Evolutionary conservation across 1,140 invertebrate genomes (phyloP), one percentile per base, ranked within the genome.

Genomic region (Belonocnema kinseyi): DNA sequence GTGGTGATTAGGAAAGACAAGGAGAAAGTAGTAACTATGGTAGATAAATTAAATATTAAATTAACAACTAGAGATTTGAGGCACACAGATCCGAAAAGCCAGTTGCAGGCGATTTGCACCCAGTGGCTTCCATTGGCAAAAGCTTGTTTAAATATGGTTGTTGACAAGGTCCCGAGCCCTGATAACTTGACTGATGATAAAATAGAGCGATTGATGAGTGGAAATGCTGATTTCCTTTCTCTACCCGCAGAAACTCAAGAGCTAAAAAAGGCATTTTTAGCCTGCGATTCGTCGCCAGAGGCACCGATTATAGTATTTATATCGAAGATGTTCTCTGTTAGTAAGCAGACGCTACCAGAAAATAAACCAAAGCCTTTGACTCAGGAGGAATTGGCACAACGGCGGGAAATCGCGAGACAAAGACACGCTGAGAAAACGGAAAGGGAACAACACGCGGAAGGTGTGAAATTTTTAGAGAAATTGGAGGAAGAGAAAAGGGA

Each of bases 321-420:
- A 77, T 99, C 98, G 5, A 99, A 99, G 93, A 98, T 98, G 96
- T 96, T 97, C 92, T 94, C 95, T 76, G 93, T 96, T n/a, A 95
- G 96, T 85, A 93, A 92, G 73, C 94, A 93, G 81, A 90, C 90
- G 75, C 85, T 98, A 72, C 96, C 96, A 1, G 93, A 96, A 85
- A 95, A 96, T 86, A 94, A 93, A 84, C 92, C 93, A 53, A 96
- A 95, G 86, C 92, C 93, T 3, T 88, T 98, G 50, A 97, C 96
- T 1, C 86, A 88, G 0, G 95, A 96, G 87, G 96, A 98, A 90
- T 93, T 98, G 86, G 92, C 93, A 13, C 81, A 93, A 46, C 92
- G 96, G 80, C 92, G 95, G 80, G 95, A 96, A 86, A 91, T 93
- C 72, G 95, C 95, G 1, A 92, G 94, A 77, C 93, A 94, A 73